Evolutionary conservation across 1,140 invertebrate genomes (phyloP), one percentile per base, ranked within the genome.

Genomic region (Phenacoccus solenopsis): DNA sequence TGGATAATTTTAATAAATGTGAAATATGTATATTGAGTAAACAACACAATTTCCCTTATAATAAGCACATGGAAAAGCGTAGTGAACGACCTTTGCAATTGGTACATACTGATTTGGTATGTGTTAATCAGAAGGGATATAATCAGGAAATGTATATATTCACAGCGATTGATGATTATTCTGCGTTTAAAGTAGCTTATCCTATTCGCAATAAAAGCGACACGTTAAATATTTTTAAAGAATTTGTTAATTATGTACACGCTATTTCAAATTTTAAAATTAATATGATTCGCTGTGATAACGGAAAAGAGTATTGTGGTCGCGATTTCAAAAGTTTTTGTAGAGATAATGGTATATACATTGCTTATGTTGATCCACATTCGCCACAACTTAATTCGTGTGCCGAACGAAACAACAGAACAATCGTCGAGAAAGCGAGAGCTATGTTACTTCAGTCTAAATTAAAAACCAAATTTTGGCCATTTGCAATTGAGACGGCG

Each of bases 301-400:
- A 82, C 74, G 80, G 80, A 3, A 75, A 21, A 16, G 80, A 81
- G 72, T 80, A 78, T 73, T 25, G 74, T 0, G 79, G 75, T 68
- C 71, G 72, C 13, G 68, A 74, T 0, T 78, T 81, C 69, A 71
- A 76, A 28, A 28, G 71, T 4, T 80, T 73, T 32, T 71, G 80
- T 1, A 73, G 72, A 16, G 72, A 72, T 5, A 28, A 64, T 12
- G 77, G 79, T 1, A 80, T 81, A 5, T 24, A 25, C 4, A 76
- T 75, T 67, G 71, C 78, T 38, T 67, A 72, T 25, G 76, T 77
- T 4, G 74, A 75, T 16, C 72, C 76, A 0, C 75, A 77, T 68
- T 75, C 74, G 12, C 76, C 78, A 0, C 57, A 80, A 75, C 75
- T 76, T 57, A 80, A 81, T 72, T 78, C 78, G 0, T 69, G 74